Evolutionary conservation across 2,888 invertebrate genomes (phyloP), one percentile per base, ranked within the genome.

Genomic region (Catotricha subobsoleta): DNA sequence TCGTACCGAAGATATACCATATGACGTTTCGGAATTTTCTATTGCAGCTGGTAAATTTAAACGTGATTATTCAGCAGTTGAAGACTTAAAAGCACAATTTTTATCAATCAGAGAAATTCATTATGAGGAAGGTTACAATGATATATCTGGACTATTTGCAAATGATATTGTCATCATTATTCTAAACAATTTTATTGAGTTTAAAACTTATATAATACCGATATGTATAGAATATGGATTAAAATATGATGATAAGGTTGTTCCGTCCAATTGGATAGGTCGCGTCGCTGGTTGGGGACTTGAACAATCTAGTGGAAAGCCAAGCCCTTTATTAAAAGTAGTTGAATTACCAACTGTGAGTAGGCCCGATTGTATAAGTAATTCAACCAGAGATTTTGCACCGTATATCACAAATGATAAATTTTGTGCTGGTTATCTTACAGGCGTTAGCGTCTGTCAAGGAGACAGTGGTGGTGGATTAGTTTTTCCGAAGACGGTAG

Each of bases 121-220:
- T 10, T 10, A 20, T 13, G 23, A 40, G 3, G 29, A 21, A 12
- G 37, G 39, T 9, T 41, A 41, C 12, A 29, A 20, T 18, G 27
- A 28, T 39, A n/a, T 13, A 20, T 29, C 20, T 9, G 25, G 18
- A 21, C 19, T 27, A 8, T 59, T 49, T 40, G 41, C 42, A 18
- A 47, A 48, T 8, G 63, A 64, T 47, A 53, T 64, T 40, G 60
- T 60, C 1, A 40, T 62, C 4, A 23, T 62, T 13, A 47, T 55
- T 12, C 44, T 60, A 18, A 47, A 49, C 35, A 46, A 46, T n/a
- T 36, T 44, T 8, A 52, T 64, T 23, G 43, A 41, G 7, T 51
- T 57, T 27, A 51, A 54, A 3, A 43, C 47, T 27, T 49, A 54
- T 12, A 55, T 62, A 5, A 56, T 55, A 42, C 58, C 60, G n/a